Percentiles rank a stretch among this genome's conserved stretches.
Evolutionary conservation across 2,888 invertebrate genomes (phyloP).

Genomic region (Chymomyza amoena): DNA sequence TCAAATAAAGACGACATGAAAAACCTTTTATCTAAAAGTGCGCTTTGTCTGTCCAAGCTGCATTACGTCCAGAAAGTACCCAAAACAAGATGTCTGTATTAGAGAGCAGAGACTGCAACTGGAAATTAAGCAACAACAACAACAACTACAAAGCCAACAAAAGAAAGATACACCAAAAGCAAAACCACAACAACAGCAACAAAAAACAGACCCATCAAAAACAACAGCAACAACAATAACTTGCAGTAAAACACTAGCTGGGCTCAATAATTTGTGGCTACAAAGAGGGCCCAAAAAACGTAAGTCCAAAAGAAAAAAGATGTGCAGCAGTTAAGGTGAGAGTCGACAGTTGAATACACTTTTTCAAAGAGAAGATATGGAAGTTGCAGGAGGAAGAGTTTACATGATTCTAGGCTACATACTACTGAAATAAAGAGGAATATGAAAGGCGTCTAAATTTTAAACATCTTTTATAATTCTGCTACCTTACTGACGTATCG

Average conservation of each 20-base stretch:
- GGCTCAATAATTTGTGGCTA: slow-evolving; percentile 57
- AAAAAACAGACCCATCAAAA: slow-evolving; percentile 16
- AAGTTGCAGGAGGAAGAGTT: too few species aligned
- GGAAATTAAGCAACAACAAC: slow-evolving; percentile 56
- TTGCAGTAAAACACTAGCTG: slow-evolving; percentile 20
- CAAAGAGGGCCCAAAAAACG: slow-evolving; percentile 13
- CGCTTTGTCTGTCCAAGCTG: slow-evolving; percentile 24
- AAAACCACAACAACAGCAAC: slow-evolving; percentile 29
- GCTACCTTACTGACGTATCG: too few species aligned
- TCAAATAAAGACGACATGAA: slow-evolving; percentile 68
- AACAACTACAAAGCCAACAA: slow-evolving; percentile 21
- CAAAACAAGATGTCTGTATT: slow-evolving; percentile 64
- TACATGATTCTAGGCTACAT: too few species aligned
- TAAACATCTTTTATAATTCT: too few species aligned
- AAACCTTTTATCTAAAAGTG: slow-evolving; percentile 72
- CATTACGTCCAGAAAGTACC: not conserved
- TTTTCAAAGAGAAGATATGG: too few species aligned
- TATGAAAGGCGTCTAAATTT: too few species aligned
- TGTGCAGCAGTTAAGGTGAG: too few species aligned
- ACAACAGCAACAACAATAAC: too few species aligned
- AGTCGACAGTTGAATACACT: too few species aligned
- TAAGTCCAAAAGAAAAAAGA: not conserved
- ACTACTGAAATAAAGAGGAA: too few species aligned
- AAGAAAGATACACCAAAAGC: slow-evolving; percentile 19
- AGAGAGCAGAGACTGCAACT: slow-evolving; percentile 56